Percentiles rank a stretch among this genome's conserved stretches.
phyloP scores from a whole-genome alignment of 64 coral and sea anemone species.

The Exaiptasia diaphana region DNA sequence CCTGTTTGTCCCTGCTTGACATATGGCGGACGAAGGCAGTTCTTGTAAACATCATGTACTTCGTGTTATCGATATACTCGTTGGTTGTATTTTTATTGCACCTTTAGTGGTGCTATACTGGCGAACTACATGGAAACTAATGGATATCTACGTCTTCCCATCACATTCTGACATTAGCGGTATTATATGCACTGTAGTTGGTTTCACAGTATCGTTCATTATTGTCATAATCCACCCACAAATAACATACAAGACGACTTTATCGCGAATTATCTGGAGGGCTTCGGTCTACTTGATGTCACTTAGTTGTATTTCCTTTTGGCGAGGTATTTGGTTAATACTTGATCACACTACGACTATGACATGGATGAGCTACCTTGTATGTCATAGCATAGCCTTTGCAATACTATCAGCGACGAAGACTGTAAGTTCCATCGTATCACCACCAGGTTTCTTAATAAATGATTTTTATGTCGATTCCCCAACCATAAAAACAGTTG shows the following conservation, averaged over 20 bases:
- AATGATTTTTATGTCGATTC: not conserved
- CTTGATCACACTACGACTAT: slow-evolving; percentile 14
- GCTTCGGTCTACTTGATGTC: not conserved
- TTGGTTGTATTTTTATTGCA: not conserved
- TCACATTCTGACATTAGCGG: not conserved
- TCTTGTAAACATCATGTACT: no score
- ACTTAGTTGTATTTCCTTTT: not conserved
- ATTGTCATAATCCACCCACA: not conserved
- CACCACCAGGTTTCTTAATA: not conserved
- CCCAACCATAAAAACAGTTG: not conserved
- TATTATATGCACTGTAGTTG: not conserved
- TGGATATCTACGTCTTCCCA: slow-evolving; percentile 34
- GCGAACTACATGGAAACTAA: slow-evolving; percentile 28
- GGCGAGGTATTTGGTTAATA: slow-evolving; percentile 45
- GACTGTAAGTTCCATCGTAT: slow-evolving; percentile 1
- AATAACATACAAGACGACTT: not conserved
- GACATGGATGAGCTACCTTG: not conserved
- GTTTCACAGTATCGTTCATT: not conserved
- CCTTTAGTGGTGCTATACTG: slow-evolving; percentile 3
- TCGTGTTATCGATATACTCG: not conserved
- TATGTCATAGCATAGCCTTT: slow-evolving; percentile 18
- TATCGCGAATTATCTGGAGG: not conserved
- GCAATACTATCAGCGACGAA: not conserved
- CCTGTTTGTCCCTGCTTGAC: no score
- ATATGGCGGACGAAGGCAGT: no score